Evolutionary conservation across 2,113 vertebrate species (phyloP).

Genomic region (Podiceps cristatus): DNA sequence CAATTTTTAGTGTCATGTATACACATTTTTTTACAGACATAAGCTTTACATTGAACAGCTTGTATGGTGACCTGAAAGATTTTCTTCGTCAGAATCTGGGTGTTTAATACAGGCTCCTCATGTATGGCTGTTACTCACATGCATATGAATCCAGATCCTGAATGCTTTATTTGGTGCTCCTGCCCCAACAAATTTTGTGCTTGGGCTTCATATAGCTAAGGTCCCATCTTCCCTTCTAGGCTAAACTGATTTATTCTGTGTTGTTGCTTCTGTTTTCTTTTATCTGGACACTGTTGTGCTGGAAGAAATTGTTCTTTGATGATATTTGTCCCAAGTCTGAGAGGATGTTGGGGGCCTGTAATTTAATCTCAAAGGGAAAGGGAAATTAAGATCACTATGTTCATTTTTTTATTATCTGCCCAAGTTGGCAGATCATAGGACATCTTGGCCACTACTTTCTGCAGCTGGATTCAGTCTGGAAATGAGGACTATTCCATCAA

Average conservation of each 20-base stretch:
- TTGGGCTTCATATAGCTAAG: not conserved
- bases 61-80: not conserved
- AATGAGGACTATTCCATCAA: not conserved
- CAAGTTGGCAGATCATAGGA: rapidly evolving
- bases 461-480: not conserved
- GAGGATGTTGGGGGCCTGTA: not conserved
- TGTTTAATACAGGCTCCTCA: not conserved
- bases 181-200: not conserved
- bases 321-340: not conserved
- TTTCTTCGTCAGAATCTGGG: constrained; percentile 3
- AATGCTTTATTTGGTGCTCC: not conserved
- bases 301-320: not conserved
- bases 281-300: not conserved
- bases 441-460: not conserved
- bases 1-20: not conserved
- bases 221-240: not conserved
- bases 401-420: not conserved
- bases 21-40: constrained; percentile 6
- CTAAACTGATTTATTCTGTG: not conserved
- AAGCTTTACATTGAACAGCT: constrained; percentile 53
- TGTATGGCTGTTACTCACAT: not conserved
- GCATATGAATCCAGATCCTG: not conserved
- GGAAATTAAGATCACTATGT: not conserved
- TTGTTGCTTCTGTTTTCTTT: not conserved
- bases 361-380: not conserved